Conservation (phyloP, 2,797 vertebrate genomes). For the Microctenopoma steveboyesi region DNA sequence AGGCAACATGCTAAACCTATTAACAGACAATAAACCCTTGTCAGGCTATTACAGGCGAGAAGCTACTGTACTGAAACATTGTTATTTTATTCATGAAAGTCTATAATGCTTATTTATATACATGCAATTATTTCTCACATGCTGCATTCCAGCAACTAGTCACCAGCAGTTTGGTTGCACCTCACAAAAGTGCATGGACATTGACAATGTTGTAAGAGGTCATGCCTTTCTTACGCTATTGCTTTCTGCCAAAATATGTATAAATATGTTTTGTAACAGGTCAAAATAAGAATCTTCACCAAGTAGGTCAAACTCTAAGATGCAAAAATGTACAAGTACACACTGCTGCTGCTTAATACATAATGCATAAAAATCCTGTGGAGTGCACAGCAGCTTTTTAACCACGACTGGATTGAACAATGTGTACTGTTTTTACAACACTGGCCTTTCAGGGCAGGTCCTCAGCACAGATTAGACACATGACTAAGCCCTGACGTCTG, state of each 20-base stretch:
- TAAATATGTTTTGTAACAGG: constrained; percentile 20
- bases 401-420: constrained; percentile 26
- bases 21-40: constrained; percentile 68
- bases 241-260: not conserved
- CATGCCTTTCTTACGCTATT: not conserved
- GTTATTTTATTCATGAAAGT: not conserved
- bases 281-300: constrained; percentile 23
- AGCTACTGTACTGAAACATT: constrained; percentile 2
- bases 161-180: constrained; percentile 1
- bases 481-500: constrained; percentile 30
- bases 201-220: not conserved
- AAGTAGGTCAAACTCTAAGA: constrained; percentile 48
- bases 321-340: constrained; percentile 16
- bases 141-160: not conserved
- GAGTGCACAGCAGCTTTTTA: constrained; percentile 19
- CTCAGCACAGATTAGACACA: constrained; percentile 54
- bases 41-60: constrained; percentile 35
- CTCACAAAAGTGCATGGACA: not conserved
- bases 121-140: not conserved
- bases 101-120: constrained; percentile 13
- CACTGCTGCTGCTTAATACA: constrained; percentile 37
- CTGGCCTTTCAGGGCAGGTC: constrained; percentile 30
- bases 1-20: constrained; percentile 68
- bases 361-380: constrained; percentile 49
- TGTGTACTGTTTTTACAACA: constrained; percentile 52